A percentile compares a stretch with the other conserved stretches of the same genome.
phyloP scores from a whole-genome alignment of 2,113 vertebrate species.

The Bujurquina vittata region DNA sequence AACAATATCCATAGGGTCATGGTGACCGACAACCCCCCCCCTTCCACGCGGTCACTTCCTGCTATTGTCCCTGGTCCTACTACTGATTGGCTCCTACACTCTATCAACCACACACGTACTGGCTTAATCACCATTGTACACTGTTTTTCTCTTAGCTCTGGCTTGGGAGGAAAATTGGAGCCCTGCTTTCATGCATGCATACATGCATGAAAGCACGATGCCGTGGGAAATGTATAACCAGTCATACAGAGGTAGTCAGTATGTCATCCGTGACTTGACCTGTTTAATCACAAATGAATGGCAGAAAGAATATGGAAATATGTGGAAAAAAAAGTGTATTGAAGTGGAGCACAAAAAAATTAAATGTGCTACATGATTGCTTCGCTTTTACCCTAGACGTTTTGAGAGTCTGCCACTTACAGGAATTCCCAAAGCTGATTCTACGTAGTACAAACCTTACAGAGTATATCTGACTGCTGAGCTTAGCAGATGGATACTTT shows the following conservation, averaged over 20 bases:
- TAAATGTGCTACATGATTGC: not conserved
- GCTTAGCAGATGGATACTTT: not conserved
- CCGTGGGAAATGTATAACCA: constrained; percentile 23
- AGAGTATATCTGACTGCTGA: not conserved
- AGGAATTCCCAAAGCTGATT: not conserved
- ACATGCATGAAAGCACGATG: constrained; percentile 37
- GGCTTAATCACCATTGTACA: constrained; percentile 33
- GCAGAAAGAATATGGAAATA: not conserved
- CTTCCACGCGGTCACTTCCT: constrained; percentile 69
- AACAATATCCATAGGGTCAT: constrained; percentile 76
- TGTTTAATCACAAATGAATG: not conserved
- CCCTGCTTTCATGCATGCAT: constrained; percentile 20
- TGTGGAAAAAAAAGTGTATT: not conserved
- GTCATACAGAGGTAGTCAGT: constrained; percentile 10
- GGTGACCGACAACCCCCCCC: constrained; percentile 69
- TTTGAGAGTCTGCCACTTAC: not conserved
- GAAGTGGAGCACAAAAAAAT: not conserved
- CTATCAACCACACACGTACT: constrained; percentile 53
- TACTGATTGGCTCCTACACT: constrained; percentile 62
- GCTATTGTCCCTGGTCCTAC: constrained; percentile 69
- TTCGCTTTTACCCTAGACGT: not conserved
- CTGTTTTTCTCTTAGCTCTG: constrained; percentile 7
- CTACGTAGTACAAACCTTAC: not conserved
- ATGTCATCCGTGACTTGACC: not conserved
- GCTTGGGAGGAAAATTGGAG: constrained; percentile 35